A percentile compares a stretch with the other conserved stretches of the same genome.
phyloP scores from a whole-genome alignment of 2,888 invertebrate species.

The Agrochola circellaris region DNA sequence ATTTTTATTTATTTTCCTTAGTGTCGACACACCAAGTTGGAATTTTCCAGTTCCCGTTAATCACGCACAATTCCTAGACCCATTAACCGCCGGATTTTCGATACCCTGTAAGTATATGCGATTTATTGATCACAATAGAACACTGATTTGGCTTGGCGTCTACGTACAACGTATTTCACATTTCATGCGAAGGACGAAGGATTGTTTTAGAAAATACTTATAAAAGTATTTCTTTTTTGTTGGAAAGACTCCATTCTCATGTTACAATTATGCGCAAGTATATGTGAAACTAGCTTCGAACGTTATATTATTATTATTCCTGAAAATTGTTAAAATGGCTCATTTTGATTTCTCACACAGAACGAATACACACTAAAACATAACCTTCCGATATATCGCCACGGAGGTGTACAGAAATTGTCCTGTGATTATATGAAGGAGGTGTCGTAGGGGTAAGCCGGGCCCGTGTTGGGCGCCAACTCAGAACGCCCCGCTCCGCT shows the following conservation, averaged over 20 bases:
- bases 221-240: background rate
- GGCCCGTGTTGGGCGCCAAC: conserved; percentile 80
- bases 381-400: conserved; percentile 72
- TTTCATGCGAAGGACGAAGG: background rate
- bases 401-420: conserved; percentile 83
- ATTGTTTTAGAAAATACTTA: conserved; percentile 12
- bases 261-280: background rate
- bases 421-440: conserved; percentile 85
- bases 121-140: conserved; percentile 55
- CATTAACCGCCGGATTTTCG: conserved; percentile 40
- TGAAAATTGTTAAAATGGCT: background rate
- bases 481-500: conserved; percentile 76
- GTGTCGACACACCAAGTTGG: conserved; percentile 10
- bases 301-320: background rate
- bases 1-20: conserved; percentile 22
- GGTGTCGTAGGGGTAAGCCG: conserved; percentile 77
- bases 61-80: conserved; percentile 32
- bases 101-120: conserved; percentile 24
- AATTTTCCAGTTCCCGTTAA: conserved; percentile 38
- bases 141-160: conserved; percentile 12
- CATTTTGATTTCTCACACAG: conserved; percentile 28
- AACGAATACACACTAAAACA: conserved; percentile 44
- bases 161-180: conserved; percentile 11
- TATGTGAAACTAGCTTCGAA: conserved; percentile 7
- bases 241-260: background rate